phyloP scores from a whole-genome alignment of 2,113 vertebrate species.

The Hypocryptadius cinnamomeus region DNA sequence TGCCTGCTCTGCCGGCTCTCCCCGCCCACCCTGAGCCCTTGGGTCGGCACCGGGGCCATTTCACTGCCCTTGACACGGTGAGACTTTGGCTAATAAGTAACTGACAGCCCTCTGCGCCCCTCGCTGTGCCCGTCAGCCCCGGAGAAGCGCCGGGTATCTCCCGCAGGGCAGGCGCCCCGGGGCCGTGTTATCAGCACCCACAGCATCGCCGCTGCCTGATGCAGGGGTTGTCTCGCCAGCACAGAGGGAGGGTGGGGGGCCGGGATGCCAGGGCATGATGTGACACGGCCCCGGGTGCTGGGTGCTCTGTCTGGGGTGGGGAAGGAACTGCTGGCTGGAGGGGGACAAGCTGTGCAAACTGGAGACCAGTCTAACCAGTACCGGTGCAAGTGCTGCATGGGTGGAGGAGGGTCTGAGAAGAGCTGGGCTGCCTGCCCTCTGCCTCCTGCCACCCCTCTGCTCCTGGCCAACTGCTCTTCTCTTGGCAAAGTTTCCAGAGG shows the following conservation, averaged over 20 bases:
- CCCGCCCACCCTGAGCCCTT: not conserved
- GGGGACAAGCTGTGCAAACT: not conserved
- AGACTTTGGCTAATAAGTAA: not conserved
- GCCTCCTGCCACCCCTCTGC: not conserved
- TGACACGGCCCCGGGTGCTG: not conserved
- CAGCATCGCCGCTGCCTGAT: not conserved
- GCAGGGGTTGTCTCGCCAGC: not conserved
- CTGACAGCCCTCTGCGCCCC: not conserved
- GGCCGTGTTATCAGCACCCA: not conserved
- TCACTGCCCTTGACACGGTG: not conserved
- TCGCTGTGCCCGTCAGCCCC: rapidly evolving
- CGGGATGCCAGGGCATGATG: not conserved
- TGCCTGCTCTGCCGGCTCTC: not conserved
- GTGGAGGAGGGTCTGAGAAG: not conserved
- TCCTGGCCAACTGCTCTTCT: not conserved
- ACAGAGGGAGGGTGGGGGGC: not conserved
- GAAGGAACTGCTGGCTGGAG: not conserved
- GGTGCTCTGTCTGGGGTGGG: not conserved
- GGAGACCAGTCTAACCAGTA: not conserved
- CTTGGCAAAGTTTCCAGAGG: not conserved
- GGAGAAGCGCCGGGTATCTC: not conserved
- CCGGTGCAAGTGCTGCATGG: not conserved
- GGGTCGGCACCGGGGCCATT: rapidly evolving
- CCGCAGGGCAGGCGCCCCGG: not conserved
- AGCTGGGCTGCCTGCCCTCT: not conserved